Percentiles rank a stretch among this genome's conserved stretches.
These are phyloP conservation scores for Phrixothrix hirtus DNA, from an alignment of 2,888 invertebrate species.

Conservation along the genomic window DNA sequence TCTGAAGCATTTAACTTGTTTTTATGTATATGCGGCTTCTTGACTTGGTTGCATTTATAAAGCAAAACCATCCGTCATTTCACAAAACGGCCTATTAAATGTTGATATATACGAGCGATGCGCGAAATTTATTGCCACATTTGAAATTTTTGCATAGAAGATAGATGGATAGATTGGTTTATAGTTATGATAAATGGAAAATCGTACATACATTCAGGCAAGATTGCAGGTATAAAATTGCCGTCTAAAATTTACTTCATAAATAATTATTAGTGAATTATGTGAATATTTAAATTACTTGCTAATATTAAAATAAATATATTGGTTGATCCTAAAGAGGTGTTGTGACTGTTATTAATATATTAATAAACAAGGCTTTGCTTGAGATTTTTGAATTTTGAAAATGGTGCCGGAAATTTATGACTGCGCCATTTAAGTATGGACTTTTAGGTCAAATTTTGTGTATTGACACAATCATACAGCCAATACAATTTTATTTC, in stretches of 20 bases:
- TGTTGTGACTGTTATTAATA: no score
- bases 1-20: constrained; percentile 14
- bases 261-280: constrained; percentile 11
- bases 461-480: constrained; percentile 46
- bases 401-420: no score
- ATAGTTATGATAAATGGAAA: constrained; percentile 27
- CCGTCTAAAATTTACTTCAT: background rate
- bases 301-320: background rate
- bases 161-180: constrained; percentile 24
- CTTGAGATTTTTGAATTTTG: no score
- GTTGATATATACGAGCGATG: constrained; percentile 28
- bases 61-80: constrained; percentile 26
- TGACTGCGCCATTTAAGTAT: no score
- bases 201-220: constrained; percentile 9
- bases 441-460: no score
- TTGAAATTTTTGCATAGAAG: constrained; percentile 19
- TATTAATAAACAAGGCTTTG: no score
- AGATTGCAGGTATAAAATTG: constrained; percentile 13
- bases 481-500: constrained; percentile 42
- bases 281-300: constrained; percentile 8
- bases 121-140: constrained; percentile 29
- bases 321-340: no score
- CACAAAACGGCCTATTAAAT: constrained; percentile 27
- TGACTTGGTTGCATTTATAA: constrained; percentile 22
- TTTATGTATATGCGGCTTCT: constrained; percentile 15